Conservation (phyloP, 2,113 vertebrate genomes). For the Dicrurus megarhynchus region DNA sequence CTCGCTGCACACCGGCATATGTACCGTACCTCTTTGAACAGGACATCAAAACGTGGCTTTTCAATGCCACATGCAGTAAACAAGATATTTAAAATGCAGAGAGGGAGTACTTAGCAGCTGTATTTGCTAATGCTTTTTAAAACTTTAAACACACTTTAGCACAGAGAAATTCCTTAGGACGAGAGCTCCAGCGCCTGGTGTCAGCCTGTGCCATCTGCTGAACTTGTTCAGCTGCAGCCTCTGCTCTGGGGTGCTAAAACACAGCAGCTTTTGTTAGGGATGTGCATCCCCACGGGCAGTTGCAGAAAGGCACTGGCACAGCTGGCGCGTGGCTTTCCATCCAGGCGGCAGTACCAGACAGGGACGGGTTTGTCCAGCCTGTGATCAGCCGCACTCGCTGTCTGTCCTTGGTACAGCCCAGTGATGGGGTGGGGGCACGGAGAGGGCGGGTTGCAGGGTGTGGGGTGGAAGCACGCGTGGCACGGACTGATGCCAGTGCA, state of each 20-base stretch:
- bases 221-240: background rate
- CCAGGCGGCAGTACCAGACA: accelerated
- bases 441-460: background rate
- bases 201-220: background rate
- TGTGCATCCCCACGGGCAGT: background rate
- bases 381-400: accelerated
- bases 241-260: background rate
- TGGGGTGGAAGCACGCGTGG: accelerated
- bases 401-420: background rate
- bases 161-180: background rate
- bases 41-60: background rate
- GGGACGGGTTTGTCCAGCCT: background rate
- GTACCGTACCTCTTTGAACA: background rate
- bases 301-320: background rate
- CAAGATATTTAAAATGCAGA: background rate
- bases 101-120: background rate
- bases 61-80: background rate
- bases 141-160: background rate
- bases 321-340: background rate
- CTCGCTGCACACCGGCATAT: background rate
- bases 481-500: accelerated
- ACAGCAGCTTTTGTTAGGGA: background rate
- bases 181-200: background rate
- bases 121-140: background rate
- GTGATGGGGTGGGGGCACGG: accelerated